phyloP scores from a whole-genome alignment of 2,797 vertebrate species.

The Carduelis carduelis region DNA sequence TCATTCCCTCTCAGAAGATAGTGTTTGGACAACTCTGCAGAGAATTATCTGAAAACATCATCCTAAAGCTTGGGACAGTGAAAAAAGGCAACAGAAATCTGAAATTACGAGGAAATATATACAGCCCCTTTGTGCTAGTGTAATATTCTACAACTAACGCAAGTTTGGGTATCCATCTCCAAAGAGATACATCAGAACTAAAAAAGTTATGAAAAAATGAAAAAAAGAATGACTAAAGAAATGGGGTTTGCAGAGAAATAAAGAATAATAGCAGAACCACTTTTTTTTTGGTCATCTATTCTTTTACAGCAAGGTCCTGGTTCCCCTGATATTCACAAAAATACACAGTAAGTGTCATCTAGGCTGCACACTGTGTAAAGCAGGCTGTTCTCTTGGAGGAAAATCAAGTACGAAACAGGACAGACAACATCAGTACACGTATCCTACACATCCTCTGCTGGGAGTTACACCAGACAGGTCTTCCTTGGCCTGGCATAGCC shows the following conservation, averaged over 20 bases:
- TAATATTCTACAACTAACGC: background rate
- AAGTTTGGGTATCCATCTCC: background rate
- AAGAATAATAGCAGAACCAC: background rate
- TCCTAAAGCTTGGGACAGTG: background rate
- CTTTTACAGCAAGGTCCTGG: background rate
- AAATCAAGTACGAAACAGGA: background rate
- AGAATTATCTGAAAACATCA: background rate
- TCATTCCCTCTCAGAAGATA: background rate
- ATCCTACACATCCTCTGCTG: background rate
- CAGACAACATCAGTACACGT: background rate
- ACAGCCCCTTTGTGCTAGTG: background rate
- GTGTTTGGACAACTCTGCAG: background rate
- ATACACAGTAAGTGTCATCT: background rate
- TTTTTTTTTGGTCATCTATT: background rate
- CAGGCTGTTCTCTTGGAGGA: background rate
- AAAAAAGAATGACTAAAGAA: background rate
- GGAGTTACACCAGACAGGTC: background rate
- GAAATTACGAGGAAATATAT: background rate
- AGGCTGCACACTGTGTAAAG: background rate
- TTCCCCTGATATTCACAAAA: background rate
- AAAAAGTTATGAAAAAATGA: background rate
- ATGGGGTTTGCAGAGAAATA: background rate
- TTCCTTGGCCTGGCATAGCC: background rate
- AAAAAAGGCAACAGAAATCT: background rate
- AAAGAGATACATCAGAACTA: background rate